Percentiles rank a stretch among this genome's conserved stretches.
Evolutionary conservation across 2,113 vertebrate species (phyloP).

Genomic region (Turdus rufiventris): DNA sequence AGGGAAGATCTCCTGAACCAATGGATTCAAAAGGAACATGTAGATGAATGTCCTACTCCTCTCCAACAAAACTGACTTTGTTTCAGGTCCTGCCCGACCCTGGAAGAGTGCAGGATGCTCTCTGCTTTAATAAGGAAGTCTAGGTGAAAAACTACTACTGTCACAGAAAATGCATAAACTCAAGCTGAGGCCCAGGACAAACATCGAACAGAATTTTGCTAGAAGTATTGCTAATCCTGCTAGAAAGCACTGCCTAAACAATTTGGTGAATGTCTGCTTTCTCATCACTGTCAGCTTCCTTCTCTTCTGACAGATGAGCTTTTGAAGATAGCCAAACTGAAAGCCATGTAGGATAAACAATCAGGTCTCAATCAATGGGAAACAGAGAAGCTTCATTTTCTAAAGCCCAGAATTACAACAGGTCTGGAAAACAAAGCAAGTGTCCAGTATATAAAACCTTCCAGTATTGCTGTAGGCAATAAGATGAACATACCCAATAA

Average conservation of each 20-base stretch:
- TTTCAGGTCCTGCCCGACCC: background rate
- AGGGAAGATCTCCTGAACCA: slow-evolving; percentile 32
- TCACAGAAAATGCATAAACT: background rate
- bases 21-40: background rate
- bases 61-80: background rate
- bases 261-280: slow-evolving; percentile 38
- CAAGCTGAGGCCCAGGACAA: background rate
- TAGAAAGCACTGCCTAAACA: slow-evolving; percentile 26
- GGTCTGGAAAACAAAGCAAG: background rate
- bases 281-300: slow-evolving; percentile 54
- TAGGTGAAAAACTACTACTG: background rate
- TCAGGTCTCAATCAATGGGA: slow-evolving; percentile 32
- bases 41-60: background rate
- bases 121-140: background rate
- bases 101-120: background rate
- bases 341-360: slow-evolving; percentile 56
- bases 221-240: background rate
- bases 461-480: background rate
- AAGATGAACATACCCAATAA: background rate
- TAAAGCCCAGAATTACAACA: background rate
- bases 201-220: background rate
- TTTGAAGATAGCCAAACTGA: slow-evolving; percentile 57
- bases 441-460: background rate
- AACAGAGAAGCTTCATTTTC: slow-evolving; percentile 24
- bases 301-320: slow-evolving; percentile 49